Evolutionary conservation across 2,888 invertebrate species (phyloP), one percentile per base, ranked within the genome.

Genomic region (Acleris cristana): DNA sequence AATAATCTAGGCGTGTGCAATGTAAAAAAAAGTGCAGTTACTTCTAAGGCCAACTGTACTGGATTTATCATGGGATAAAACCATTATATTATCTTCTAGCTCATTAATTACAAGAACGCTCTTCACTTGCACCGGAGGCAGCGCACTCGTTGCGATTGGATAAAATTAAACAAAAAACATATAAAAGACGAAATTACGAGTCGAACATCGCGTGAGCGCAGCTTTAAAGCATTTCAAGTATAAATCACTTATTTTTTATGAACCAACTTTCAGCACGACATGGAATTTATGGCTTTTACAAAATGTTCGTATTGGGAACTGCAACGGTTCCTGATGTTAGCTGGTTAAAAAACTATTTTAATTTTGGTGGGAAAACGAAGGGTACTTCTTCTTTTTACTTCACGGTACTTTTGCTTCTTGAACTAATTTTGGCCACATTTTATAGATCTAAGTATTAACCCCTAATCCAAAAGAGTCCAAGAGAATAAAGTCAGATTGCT

Each of bases 121-220:
- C 21, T 3, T 2, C 18, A 40, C 57, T 57, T 57, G 64, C 51
- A 45, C 64, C 57, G 44, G 34, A 6, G 55, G 16, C 54, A 51
- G 10, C 34, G 16, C 57, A 23, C 64, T 52, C 52, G 21, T 52
- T 52, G 26, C 44, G 51, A 55, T 23, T 10, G 64, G 56, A 64
- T 52, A 57, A 64, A 52, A 64, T 57, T 64, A 57, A 64, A 64
- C 44, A 26, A 64, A 71, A 71, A 72, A 71, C 65, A 72, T 72
- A 72, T 70, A 73, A 74, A 76, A 74, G 74, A 76, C 64, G 73
- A 72, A 75, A 76, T 48, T 71, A 74, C 64, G 64, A 55, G 69
- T 73, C 70, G 71, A 74, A 73, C 62, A 74, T 74, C 73, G 73
- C 74, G 73, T 72, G 40, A 40, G 72, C 69, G 70, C 57, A 53